These are phyloP conservation scores for Ivindomyrus marchei DNA, from an alignment of 2,113 vertebrate species.

Conservation along the genomic window DNA sequence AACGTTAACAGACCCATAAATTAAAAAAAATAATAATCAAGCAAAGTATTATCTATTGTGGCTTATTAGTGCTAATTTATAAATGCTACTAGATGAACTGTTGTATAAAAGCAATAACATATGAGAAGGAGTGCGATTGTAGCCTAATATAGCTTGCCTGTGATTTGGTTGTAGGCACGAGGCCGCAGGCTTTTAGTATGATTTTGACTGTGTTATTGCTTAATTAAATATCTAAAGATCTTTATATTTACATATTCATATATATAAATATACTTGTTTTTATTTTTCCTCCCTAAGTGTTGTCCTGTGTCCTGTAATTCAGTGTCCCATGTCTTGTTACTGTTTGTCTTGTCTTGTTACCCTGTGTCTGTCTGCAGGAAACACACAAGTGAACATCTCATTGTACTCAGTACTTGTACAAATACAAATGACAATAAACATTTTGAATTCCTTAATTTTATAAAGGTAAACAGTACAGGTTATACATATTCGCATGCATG, in stretches of 20 bases:
- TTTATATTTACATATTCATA: not conserved
- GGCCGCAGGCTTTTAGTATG: too few species aligned
- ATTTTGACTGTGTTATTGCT: too few species aligned
- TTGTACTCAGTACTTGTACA: not conserved
- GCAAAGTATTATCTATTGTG: too few species aligned
- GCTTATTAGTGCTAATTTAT: too few species aligned
- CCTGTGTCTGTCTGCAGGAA: not conserved
- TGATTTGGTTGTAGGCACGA: too few species aligned
- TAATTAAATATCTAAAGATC: too few species aligned
- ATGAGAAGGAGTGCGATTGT: too few species aligned
- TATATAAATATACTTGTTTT: not conserved
- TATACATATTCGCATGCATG: not conserved
- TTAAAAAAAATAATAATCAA: too few species aligned
- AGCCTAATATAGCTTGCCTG: too few species aligned
- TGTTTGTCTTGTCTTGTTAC: not conserved
- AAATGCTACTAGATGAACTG: too few species aligned
- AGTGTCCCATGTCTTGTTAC: not conserved
- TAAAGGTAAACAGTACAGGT: not conserved
- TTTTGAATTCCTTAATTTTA: not conserved
- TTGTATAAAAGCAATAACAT: too few species aligned
- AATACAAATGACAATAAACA: not conserved
- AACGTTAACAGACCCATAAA: too few species aligned
- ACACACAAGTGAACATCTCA: not conserved
- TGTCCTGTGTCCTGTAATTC: not conserved
- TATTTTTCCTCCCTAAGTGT: not conserved